Evolutionary conservation across 2,113 vertebrate genomes (phyloP).

Genomic region (Corydoras sp.): DNA sequence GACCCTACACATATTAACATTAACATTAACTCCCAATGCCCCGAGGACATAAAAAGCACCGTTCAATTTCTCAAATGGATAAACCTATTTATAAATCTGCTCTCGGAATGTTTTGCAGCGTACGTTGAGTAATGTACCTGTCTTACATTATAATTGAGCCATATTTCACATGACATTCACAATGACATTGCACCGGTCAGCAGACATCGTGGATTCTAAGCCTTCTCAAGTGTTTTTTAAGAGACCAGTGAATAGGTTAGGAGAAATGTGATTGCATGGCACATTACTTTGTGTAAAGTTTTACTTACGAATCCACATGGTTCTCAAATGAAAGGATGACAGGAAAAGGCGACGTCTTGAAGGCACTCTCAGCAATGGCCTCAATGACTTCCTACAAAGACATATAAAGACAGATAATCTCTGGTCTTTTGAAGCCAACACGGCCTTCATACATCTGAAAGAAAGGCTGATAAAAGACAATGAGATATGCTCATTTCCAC

Average conservation of each 20-base stretch:
- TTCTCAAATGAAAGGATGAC: conserved; percentile 97
- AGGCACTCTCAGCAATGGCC: conserved; percentile 94
- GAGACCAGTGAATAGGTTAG: too few species aligned
- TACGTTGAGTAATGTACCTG: neutral
- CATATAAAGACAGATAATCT: conserved; percentile 14
- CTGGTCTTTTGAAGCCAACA: neutral
- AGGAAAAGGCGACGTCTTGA: conserved; percentile 95
- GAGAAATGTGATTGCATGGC: neutral
- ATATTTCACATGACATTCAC: conserved; percentile 3
- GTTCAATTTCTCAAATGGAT: conserved; percentile 5
- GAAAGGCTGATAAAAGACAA: conserved; percentile 15
- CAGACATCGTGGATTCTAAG: neutral
- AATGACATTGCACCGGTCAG: neutral
- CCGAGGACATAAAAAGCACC: neutral
- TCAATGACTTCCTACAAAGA: conserved; percentile 90
- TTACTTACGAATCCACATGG: conserved; percentile 97
- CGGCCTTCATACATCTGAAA: neutral
- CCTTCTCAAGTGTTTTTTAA: neutral
- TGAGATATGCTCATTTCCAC: conserved; percentile 21
- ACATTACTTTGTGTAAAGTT: conserved; percentile 1
- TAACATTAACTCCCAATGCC: neutral
- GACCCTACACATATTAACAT: conserved; percentile 28
- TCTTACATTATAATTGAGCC: conserved; percentile 2
- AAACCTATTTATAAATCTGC: conserved; percentile 6
- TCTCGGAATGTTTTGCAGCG: conserved; percentile 1